Evolutionary conservation across 1,140 invertebrate genomes (phyloP).

Genomic region (Tetramorium parvispinum): DNA sequence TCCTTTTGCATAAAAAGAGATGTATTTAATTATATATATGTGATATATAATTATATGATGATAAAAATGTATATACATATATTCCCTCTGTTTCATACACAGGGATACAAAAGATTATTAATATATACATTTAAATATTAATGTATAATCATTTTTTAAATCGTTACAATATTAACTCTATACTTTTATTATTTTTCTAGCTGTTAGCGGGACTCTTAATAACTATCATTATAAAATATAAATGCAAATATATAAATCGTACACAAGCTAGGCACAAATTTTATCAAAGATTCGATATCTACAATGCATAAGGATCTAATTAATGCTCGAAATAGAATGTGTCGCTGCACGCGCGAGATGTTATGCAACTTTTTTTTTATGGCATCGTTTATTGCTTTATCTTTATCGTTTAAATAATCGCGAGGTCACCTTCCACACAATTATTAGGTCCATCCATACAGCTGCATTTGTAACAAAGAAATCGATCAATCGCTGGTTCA

Average conservation of each 20-base stretch:
- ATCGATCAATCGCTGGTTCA: not conserved
- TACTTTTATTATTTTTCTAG: not conserved
- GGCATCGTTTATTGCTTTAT: not conserved
- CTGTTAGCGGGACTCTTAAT: not conserved
- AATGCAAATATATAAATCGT: not conserved
- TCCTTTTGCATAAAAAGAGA: not conserved
- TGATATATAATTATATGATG: too few relatives aligned
- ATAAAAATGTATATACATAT: not conserved
- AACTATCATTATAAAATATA: not conserved
- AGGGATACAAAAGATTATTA: not conserved
- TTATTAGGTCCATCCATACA: not conserved
- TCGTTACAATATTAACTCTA: not conserved
- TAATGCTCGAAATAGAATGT: not conserved
- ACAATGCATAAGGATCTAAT: not conserved
- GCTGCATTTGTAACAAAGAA: not conserved
- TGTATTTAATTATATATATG: not conserved
- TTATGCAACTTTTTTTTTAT: constrained; percentile 8
- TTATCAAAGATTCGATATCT: not conserved
- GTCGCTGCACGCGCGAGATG: not conserved
- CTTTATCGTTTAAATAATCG: not conserved
- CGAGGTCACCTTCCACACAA: not conserved
- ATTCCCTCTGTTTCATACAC: not conserved
- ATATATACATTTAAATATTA: not conserved
- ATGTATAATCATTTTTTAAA: not conserved
- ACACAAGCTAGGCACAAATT: not conserved